Evolutionary conservation across 2,888 invertebrate genomes (phyloP).

Genomic region (Neoitamus cyanurus): DNA sequence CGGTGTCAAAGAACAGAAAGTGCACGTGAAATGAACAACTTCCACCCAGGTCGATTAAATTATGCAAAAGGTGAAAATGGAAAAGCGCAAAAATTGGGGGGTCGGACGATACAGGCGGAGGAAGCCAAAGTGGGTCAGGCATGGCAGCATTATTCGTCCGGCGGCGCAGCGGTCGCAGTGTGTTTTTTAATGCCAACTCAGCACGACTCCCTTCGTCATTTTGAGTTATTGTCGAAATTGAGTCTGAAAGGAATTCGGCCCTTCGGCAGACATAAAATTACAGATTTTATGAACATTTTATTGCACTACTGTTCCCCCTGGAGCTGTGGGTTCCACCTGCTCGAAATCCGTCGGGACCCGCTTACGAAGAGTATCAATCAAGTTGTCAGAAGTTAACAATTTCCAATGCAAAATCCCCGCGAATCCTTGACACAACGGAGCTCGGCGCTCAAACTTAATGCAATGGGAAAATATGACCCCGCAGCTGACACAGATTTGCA

Average conservation of each 20-base stretch:
- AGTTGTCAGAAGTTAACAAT: neutral
- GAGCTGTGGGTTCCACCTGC: neutral
- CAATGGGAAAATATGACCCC: neutral
- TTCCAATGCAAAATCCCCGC: neutral
- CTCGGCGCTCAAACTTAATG: neutral
- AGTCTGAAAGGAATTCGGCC: constrained; percentile 32
- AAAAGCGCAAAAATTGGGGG: constrained; percentile 40
- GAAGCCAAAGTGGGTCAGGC: constrained; percentile 21
- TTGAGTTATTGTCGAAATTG: constrained; percentile 41
- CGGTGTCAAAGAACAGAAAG: constrained; percentile 39
- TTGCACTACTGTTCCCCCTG: neutral
- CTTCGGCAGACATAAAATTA: constrained; percentile 30
- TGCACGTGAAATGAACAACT: constrained; percentile 41
- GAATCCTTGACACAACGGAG: neutral
- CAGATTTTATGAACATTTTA: constrained; percentile 35
- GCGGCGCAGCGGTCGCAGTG: neutral
- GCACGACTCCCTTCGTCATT: constrained; percentile 35
- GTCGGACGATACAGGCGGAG: neutral
- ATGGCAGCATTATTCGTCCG: constrained; percentile 25
- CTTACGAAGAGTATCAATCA: neutral
- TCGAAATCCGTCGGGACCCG: neutral
- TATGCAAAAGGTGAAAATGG: constrained; percentile 41
- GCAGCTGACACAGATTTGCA: neutral
- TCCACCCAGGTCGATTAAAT: constrained; percentile 36
- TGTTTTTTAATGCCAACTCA: constrained; percentile 25